phyloP scores from a whole-genome alignment of 2,888 invertebrate genomes.

The Drosophila pseudotalamancana region DNA sequence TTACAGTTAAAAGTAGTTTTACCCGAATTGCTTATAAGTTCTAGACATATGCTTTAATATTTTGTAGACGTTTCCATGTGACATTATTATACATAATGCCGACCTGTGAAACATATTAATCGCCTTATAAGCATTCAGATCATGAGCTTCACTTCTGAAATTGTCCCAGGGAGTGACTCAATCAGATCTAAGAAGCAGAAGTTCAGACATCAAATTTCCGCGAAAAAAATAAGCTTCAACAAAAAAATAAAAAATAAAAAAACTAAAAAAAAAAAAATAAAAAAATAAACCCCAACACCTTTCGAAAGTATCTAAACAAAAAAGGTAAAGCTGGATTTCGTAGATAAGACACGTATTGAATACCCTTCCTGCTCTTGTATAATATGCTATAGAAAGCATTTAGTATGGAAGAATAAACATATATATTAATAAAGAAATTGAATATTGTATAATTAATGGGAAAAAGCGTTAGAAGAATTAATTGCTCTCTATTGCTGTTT shows the following conservation, averaged over 20 bases:
- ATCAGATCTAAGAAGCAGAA: constrained; percentile 40
- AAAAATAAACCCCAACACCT: constrained; percentile 14
- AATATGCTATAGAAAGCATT: no score
- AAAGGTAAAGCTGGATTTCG: not conserved
- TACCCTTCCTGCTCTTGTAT: no score
- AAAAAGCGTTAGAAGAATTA: no score
- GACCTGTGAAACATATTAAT: not conserved
- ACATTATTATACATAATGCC: no score
- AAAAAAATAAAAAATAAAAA: constrained; percentile 7
- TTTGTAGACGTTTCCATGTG: no score
- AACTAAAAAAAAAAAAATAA: not conserved
- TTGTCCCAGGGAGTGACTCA: constrained; percentile 38
- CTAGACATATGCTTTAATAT: no score
- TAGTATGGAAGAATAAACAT: no score
- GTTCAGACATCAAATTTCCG: constrained; percentile 39
- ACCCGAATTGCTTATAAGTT: no score
- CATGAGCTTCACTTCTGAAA: constrained; percentile 8
- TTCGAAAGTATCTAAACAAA: constrained; percentile 14
- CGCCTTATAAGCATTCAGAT: constrained; percentile 9
- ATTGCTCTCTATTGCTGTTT: no score
- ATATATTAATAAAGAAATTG: no score
- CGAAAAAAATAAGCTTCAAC: constrained; percentile 39
- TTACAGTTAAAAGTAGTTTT: no score
- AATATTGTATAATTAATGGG: no score
- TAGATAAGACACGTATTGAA: not conserved